Evolutionary conservation across 2,797 vertebrate genomes (phyloP).

Genomic region (Brachymystax lenok): DNA sequence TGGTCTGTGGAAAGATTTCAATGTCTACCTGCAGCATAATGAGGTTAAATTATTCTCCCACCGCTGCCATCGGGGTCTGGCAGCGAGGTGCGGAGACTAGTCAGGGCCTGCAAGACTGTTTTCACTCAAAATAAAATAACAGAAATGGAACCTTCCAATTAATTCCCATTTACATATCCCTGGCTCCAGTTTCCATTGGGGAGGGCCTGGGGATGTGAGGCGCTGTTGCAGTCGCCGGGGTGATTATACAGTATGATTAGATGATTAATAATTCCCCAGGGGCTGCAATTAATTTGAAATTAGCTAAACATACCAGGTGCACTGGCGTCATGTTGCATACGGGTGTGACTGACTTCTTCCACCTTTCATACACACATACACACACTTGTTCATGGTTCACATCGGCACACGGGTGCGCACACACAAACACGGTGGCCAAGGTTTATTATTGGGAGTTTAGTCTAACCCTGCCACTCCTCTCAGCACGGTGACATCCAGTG

Average conservation of each 20-base stretch:
- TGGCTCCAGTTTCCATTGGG: slow-evolving; percentile 69
- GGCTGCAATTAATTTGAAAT: slow-evolving; percentile 74
- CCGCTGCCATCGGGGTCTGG: slow-evolving; percentile 69
- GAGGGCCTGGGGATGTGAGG: slow-evolving; percentile 58
- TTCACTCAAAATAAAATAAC: slow-evolving; percentile 84
- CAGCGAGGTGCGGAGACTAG: slow-evolving; percentile 72
- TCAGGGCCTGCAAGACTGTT: slow-evolving; percentile 79
- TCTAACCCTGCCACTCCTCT: slow-evolving; percentile 6
- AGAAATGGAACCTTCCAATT: slow-evolving; percentile 81
- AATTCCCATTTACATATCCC: slow-evolving; percentile 90
- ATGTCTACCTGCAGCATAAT: slow-evolving; percentile 85
- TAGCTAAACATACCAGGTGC: slow-evolving; percentile 63
- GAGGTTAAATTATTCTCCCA: slow-evolving; percentile 87
- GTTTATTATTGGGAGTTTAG: neutral
- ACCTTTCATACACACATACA: neutral
- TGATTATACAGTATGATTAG: slow-evolving; percentile 78
- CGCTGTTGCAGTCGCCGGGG: slow-evolving; percentile 69
- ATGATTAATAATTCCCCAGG: slow-evolving; percentile 80
- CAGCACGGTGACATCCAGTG: slow-evolving; percentile 6
- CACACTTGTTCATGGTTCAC: slow-evolving; percentile 33
- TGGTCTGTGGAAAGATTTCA: slow-evolving; percentile 83
- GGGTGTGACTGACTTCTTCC: slow-evolving; percentile 24
- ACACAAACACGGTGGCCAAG: slow-evolving; percentile 11
- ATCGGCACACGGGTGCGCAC: neutral
- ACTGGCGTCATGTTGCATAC: slow-evolving; percentile 5